Evolutionary conservation across 1,140 invertebrate species (phyloP).

Genomic region (Cepaea nemoralis): DNA sequence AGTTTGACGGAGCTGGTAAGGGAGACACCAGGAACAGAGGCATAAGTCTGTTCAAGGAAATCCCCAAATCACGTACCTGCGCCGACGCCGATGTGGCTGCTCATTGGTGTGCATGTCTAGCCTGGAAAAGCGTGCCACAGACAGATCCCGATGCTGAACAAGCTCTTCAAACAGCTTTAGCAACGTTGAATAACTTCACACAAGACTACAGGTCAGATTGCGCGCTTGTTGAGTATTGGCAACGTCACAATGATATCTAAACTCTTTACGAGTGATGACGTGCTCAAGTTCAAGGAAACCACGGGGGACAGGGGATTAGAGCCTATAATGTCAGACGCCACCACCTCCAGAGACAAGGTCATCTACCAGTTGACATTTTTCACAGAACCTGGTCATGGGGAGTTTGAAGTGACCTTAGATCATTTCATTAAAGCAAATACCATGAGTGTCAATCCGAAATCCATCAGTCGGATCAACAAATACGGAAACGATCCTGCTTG

Average conservation of each 20-base stretch:
- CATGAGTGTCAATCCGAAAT: constrained; percentile 79
- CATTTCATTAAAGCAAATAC: constrained; percentile 77
- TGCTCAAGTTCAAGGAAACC: constrained; percentile 81
- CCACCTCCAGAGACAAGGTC: constrained; percentile 53
- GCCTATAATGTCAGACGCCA: constrained; percentile 76
- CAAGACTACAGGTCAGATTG: constrained; percentile 34
- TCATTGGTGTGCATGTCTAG: constrained; percentile 93
- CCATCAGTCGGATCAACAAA: constrained; percentile 89
- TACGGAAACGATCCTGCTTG: constrained; percentile 85
- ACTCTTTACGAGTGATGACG: constrained; percentile 71
- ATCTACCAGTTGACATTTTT: constrained; percentile 76
- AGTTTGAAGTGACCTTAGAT: constrained; percentile 82
- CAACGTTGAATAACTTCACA: constrained; percentile 41
- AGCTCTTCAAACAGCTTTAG: constrained; percentile 39
- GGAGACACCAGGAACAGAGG: constrained; percentile 74
- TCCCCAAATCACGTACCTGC: constrained; percentile 81
- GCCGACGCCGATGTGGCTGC: constrained; percentile 88
- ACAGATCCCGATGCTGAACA: constrained; percentile 30
- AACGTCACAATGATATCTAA: constrained; percentile 40
- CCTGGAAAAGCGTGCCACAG: constrained; percentile 73
- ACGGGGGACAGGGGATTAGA: constrained; percentile 85
- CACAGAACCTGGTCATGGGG: constrained; percentile 81
- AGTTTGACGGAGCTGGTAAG: constrained; percentile 79
- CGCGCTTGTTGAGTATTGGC: constrained; percentile 17
- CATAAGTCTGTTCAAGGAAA: constrained; percentile 45